phyloP scores from a whole-genome alignment of 2,888 invertebrate species.

The Drosophila neonasuta region DNA sequence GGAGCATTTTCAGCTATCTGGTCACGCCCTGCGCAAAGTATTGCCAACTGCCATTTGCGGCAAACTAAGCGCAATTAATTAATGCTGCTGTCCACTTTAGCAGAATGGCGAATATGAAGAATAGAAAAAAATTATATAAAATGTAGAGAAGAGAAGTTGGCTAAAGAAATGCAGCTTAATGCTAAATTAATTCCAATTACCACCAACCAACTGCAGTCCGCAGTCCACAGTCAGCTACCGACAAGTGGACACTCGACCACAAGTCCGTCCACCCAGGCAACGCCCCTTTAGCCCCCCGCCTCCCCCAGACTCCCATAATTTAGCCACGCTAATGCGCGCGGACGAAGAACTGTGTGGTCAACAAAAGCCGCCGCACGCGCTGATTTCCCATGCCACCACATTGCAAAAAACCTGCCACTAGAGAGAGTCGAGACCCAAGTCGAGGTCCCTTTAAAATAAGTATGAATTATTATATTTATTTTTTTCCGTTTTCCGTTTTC shows the following conservation, averaged over 20 bases:
- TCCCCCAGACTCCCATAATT: slow-evolving; percentile 52
- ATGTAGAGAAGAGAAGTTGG: slow-evolving; percentile 56
- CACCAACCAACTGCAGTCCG: slow-evolving; percentile 36
- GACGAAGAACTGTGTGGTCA: slow-evolving; percentile 54
- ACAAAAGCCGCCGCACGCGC: slow-evolving; percentile 70
- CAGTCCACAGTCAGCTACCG: slow-evolving; percentile 28
- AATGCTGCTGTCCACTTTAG: slow-evolving; percentile 60
- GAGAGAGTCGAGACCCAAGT: slow-evolving; percentile 12
- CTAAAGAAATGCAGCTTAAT: slow-evolving; percentile 74
- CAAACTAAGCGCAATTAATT: slow-evolving; percentile 74
- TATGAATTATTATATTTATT: slow-evolving; percentile 56
- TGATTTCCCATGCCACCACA: slow-evolving; percentile 29
- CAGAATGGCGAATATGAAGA: slow-evolving; percentile 55
- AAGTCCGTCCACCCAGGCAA: slow-evolving; percentile 4
- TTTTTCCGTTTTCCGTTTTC: slow-evolving; percentile 1
- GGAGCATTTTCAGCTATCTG: slow-evolving; percentile 23
- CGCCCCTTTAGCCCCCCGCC: slow-evolving; percentile 6
- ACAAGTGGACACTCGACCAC: slow-evolving; percentile 27
- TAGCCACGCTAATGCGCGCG: slow-evolving; percentile 76
- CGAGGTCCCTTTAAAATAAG: slow-evolving; percentile 50
- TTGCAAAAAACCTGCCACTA: background rate
- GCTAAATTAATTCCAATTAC: slow-evolving; percentile 78
- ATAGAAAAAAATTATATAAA: slow-evolving; percentile 71
- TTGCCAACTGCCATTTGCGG: slow-evolving; percentile 64
- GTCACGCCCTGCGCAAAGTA: slow-evolving; percentile 43